Evolutionary conservation across 2,113 vertebrate genomes (phyloP).

Genomic region (Salvelinus fontinalis): DNA sequence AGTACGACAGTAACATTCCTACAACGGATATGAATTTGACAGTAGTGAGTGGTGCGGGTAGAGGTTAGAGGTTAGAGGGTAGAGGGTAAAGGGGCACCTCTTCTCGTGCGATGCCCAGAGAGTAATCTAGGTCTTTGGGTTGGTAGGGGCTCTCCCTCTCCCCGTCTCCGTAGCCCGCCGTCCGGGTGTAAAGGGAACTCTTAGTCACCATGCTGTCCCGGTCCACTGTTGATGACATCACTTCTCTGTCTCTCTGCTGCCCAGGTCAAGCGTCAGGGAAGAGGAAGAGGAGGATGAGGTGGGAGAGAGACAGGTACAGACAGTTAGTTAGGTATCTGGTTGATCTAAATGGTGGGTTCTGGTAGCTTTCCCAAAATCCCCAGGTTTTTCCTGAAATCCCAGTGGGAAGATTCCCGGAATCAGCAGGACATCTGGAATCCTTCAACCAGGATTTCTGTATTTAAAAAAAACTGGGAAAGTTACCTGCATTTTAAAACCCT

Average conservation of each 20-base stretch:
- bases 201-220: slow-evolving; percentile 83
- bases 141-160: slow-evolving; percentile 81
- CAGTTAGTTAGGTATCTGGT: slow-evolving; percentile 23
- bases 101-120: slow-evolving; percentile 85
- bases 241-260: slow-evolving; percentile 89
- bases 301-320: slow-evolving; percentile 45
- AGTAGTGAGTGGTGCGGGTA: no score
- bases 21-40: no score
- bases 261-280: slow-evolving; percentile 41
- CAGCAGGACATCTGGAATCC: no score
- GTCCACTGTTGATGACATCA: slow-evolving; percentile 25
- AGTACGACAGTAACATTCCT: no score
- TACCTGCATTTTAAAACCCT: slow-evolving; percentile 4
- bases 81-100: slow-evolving; percentile 75
- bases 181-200: slow-evolving; percentile 82
- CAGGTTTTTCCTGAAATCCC: no score
- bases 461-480: no score
- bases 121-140: slow-evolving; percentile 86
- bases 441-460: no score
- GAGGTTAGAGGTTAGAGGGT: no score
- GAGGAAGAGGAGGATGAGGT: slow-evolving; percentile 36
- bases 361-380: no score
- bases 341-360: not conserved
- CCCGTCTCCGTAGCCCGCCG: slow-evolving; percentile 73
- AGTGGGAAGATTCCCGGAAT: no score